Base-by-base conservation (phyloP, 1,140 invertebrate genomes). In the Drosophila serrata region DNA sequence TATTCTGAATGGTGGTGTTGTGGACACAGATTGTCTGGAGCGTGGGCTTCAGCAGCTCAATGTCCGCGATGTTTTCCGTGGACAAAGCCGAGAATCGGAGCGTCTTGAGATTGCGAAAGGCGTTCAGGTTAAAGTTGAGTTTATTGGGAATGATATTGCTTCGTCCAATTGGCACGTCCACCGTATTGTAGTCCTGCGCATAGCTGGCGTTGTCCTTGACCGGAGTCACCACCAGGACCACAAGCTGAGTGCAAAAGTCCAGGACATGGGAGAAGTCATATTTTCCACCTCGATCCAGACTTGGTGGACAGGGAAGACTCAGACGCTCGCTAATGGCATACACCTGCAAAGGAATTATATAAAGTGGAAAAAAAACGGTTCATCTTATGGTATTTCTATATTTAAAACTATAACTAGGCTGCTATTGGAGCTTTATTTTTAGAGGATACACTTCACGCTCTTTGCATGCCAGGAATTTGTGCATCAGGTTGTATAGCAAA, bases 181-280 rank as follows among this genome's bases (percentile, higher is more conserved):
- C 90, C 8, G 91, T 81, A 22, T 92, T 92, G 48, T 92, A 92
- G 55, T 92, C 90, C 61, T 85, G 79, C 7, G 42, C 79, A 55
- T 88, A 91, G 24, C 74, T 78, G 22, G 65, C 49, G 24, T 80
- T 91, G 31, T 92, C 91, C 64, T 95, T 94, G 11, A 98, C 95
- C 51, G 94, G 94, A 2, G 85, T 87, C 8, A 93, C 81, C 6
- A 82, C 77, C 1, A 98, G 91, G 13, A 93, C 93, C 19, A 94
- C 94, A 9, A 98, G 87, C 80, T 96, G 95, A 2, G 96, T 96
- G 91, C 97, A 97, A 88, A 98, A 97, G 91, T 99, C 98, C 58
- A 99, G 91, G 7, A 99, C 95, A 91, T 98, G 97, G 79, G 97
- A 97, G 69, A 99, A 96, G 93, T 99, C 97, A 84, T 95, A 96